Evolutionary conservation across 1,140 invertebrate species (phyloP), one percentile per base, ranked within the genome.

Genomic region (Lucilia sericata): DNA sequence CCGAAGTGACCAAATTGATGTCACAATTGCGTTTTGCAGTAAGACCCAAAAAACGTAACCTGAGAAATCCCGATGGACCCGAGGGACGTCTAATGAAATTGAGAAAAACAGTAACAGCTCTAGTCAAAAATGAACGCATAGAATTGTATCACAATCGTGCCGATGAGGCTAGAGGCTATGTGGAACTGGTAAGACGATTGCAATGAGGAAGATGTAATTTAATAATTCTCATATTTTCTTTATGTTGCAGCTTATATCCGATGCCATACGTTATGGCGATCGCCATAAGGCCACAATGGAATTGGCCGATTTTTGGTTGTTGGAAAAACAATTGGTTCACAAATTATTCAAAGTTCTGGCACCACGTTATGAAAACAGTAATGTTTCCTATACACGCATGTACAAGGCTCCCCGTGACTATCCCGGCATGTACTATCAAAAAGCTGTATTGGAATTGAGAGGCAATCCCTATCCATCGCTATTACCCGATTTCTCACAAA

Each of bases 291-390:
- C 94, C 83, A 98, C 96, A 10, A 98, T 99, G 97, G 96, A 98
- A 86, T 92, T 96, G 89, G 97, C 97, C 21, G 94, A 96, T 89
- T 98, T 94, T 91, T 99, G 97, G 96, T 91, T 99, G 60, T 86
- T 95, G 82, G 97, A 98, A 86, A 98, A 98, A 88, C 95, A 97
- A 91, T 91, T 97, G 14, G 92, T 98, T 7, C 97, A 98, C 87
- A 98, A 98, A 92, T 91, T 98, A 60, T 99, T 99, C 87, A 98
- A 98, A 94, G 97, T 98, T 19, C 90, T 98, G 19, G 96, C 95
- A 25, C 97, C 97, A 13, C 92, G 96, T 82, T 98, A 94, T 92
- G 92, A 96, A 88, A 93, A 96, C 87, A 95, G 93, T 86, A 93
- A 92, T 51, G 90, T 92, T 9, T 93, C 94, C 2, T 97, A 93